Base-by-base conservation (phyloP, 2,113 vertebrate genomes). In the Benitochromis conjunctus region DNA sequence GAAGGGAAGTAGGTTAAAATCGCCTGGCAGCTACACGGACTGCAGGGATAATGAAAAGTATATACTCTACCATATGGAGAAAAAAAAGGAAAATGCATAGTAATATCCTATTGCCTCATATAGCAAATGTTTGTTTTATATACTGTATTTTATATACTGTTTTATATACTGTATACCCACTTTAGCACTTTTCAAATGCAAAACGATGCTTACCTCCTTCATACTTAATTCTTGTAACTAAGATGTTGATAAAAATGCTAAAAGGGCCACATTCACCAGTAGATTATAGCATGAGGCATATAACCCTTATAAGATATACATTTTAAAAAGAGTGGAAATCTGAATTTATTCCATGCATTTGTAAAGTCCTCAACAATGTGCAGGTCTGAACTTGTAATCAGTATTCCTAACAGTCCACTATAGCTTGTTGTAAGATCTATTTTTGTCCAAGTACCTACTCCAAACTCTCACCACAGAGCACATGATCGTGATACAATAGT, bases 381-480 rank as follows among this genome's bases (percentile, higher is more conserved):
- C 86, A 53, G 6, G 26, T 76, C 71, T 80, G 53, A 82, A 69
- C 71, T 74, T 62, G 80, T 34, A 55, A 85, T 81, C 58, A 3
- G 76, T 88, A n/a, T 84, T 88, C 79, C 54, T 12, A 64, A 31
- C 86, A 69, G 80, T 82, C 86, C 83, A 83, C 80, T 78, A 62
- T 69, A 83, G 86, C 71, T 89, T 2, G n/a, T 56, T 81, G 78
- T 90, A 66, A 89, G 90, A 86, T 89, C 88, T 91, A 89, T 94
- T 94, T 91, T 81, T 74, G 88, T 87, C 86, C 71, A 66, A 89
- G 91, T 86, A 87, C 69, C 87, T 82, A 90, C 92, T 93, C 85
- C 60, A 84, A 87, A 66, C 89, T 90, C 89, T 92, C 89, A 79
- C n/a, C n/a, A 46, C 81, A 41, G 60, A 90, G 80, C 82, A 86